Conservation (phyloP, 2,797 vertebrate species). For the Gymnocypris eckloni region DNA sequence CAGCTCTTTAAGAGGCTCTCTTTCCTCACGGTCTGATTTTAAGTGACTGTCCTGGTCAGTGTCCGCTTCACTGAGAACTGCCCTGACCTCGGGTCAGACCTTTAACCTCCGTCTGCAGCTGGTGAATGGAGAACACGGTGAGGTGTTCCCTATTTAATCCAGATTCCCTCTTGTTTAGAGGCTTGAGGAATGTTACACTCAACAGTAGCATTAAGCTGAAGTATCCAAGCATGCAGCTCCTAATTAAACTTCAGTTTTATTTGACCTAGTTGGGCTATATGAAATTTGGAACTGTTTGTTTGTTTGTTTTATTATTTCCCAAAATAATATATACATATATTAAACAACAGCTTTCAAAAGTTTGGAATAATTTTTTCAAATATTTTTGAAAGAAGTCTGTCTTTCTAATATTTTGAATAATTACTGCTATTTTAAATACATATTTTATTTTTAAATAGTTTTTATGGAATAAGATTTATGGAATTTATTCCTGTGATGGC, state of each 20-base stretch:
- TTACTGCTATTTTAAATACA: not conserved
- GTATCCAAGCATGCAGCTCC: constrained; percentile 6
- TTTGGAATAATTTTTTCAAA: too few relatives aligned
- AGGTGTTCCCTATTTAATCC: constrained; percentile 40
- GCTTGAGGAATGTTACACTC: constrained; percentile 13
- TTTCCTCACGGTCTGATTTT: constrained; percentile 37
- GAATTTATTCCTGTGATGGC: not conserved
- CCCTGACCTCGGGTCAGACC: constrained; percentile 70
- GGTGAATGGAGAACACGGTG: constrained; percentile 65
- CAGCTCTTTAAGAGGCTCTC: constrained; percentile 29
- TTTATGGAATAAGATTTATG: not conserved
- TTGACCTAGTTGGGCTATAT: not conserved
- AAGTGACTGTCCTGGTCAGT: constrained; percentile 63
- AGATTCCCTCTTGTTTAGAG: constrained; percentile 35
- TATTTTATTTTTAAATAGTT: not conserved
- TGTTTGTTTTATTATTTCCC: not conserved
- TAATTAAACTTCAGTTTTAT: not conserved
- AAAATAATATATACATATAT: not conserved
- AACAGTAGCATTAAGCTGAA: constrained; percentile 7
- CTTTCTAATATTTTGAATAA: not conserved
- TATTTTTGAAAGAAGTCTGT: too few relatives aligned
- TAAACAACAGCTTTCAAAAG: not conserved
- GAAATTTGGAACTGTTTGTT: not conserved
- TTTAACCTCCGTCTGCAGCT: constrained; percentile 71
- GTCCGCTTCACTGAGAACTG: constrained; percentile 64